Evolutionary conservation across 2,113 vertebrate species (phyloP).

Genomic region (western clawed frog (Xenopus tropicalis)): DNA sequence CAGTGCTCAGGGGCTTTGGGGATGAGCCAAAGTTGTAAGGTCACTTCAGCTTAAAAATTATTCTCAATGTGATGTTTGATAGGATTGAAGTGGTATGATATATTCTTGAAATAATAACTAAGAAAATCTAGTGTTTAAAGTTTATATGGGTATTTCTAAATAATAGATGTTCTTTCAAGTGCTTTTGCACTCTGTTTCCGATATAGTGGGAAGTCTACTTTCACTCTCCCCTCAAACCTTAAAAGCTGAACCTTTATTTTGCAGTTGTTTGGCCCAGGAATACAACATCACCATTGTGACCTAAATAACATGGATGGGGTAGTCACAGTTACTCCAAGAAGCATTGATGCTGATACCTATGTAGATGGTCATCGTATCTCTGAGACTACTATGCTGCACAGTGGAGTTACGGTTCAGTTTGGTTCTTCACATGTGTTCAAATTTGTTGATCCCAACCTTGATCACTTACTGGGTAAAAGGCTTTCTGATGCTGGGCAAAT

Average conservation of each 20-base stretch:
- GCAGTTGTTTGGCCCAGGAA: conserved; percentile 88
- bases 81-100: too few relatives aligned
- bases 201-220: too few relatives aligned
- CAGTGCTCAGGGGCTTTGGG: too few relatives aligned
- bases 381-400: conserved; percentile 89
- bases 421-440: conserved; percentile 90
- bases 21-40: too few relatives aligned
- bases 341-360: conserved; percentile 85
- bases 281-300: conserved; percentile 94
- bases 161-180: too few relatives aligned
- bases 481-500: conserved; percentile 69
- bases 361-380: conserved; percentile 88
- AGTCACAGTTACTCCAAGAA: conserved; percentile 88
- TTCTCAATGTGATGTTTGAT: too few relatives aligned
- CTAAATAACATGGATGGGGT: conserved; percentile 94
- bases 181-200: too few relatives aligned
- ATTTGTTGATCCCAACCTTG: conserved; percentile 93
- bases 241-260: neutral
- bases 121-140: too few relatives aligned
- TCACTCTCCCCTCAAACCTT: too few relatives aligned
- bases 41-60: too few relatives aligned
- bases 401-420: conserved; percentile 90
- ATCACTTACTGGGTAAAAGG: conserved; percentile 79
- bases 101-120: too few relatives aligned
- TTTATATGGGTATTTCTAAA: too few relatives aligned